These are phyloP conservation scores for Desmophyllum pertusum DNA, from an alignment of 92 coral and sea anemone genomes.

Conservation along the genomic window DNA sequence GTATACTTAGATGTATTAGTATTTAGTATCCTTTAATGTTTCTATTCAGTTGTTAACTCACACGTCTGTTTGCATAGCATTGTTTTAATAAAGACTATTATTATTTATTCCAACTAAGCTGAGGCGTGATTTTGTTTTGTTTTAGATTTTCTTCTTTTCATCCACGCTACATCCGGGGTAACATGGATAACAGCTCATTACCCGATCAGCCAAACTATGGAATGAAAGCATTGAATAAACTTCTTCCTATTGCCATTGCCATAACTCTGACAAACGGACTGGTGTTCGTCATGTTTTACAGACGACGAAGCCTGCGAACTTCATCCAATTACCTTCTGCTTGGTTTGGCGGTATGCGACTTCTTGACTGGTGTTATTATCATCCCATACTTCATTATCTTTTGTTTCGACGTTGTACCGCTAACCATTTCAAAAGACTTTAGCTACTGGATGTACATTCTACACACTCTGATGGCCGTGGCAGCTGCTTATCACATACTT, in stretches of 20 bases:
- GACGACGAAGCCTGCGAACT: constrained; percentile 6
- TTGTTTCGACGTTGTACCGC: constrained; percentile 10
- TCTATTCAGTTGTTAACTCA: no score
- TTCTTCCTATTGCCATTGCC: constrained; percentile 31
- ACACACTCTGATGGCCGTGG: constrained; percentile 52
- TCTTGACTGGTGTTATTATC: constrained; percentile 34
- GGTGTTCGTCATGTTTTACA: constrained; percentile 27
- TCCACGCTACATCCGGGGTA: not conserved
- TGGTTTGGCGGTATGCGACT: constrained; percentile 45
- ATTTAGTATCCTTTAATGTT: no score
- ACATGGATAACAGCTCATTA: constrained; percentile 25
- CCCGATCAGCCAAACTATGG: not conserved
- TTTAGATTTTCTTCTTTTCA: not conserved
- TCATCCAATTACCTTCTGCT: constrained; percentile 31
- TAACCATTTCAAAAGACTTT: not conserved
- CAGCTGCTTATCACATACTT: constrained; percentile 75
- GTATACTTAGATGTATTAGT: no score
- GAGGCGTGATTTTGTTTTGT: not conserved
- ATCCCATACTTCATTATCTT: constrained; percentile 33
- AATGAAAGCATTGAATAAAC: not conserved
- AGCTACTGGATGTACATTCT: constrained; percentile 21
- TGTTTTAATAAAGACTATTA: no score
- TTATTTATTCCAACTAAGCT: not conserved
- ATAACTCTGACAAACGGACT: constrained; percentile 31
- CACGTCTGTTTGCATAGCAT: no score